phyloP scores from a whole-genome alignment of 2,113 vertebrate genomes.

The Pristiophorus japonicus region DNA sequence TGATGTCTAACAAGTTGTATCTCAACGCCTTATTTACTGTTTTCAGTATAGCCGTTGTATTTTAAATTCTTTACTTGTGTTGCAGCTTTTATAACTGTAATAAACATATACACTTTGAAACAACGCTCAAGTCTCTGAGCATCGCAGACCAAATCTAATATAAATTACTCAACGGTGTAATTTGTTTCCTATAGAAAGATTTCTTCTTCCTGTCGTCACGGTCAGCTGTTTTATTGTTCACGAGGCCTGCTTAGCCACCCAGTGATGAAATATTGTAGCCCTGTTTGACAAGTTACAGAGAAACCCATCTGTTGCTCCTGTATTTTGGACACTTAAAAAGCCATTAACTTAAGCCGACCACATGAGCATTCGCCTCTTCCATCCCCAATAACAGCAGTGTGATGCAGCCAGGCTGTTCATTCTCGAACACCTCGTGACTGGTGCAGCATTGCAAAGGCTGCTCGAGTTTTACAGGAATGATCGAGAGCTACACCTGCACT shows the following conservation, averaged over 20 bases:
- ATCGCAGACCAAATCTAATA: not conserved
- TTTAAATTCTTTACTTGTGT: not conserved
- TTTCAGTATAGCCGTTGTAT: not conserved
- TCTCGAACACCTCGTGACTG: not conserved
- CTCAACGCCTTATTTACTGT: not conserved
- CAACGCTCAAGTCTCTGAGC: not conserved
- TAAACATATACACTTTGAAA: not conserved
- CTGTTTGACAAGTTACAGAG: not conserved
- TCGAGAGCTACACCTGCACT: not conserved
- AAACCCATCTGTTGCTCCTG: not conserved
- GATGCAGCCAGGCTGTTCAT: not conserved
- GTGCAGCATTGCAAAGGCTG: not conserved
- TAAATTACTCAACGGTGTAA: not conserved
- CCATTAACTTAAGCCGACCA: not conserved
- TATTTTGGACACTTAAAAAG: not conserved
- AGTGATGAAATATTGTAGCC: not conserved
- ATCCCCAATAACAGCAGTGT: not conserved
- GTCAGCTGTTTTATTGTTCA: not conserved
- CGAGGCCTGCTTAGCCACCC: not conserved
- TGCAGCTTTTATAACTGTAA: not conserved
- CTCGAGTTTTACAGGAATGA: not conserved
- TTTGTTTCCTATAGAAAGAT: not conserved
- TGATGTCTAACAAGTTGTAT: not conserved
- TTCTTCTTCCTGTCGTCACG: not conserved
- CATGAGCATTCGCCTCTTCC: not conserved